These are phyloP conservation scores for Oxyteleia sp. DNA, from an alignment of 2,888 invertebrate species.

Conservation along the genomic window DNA sequence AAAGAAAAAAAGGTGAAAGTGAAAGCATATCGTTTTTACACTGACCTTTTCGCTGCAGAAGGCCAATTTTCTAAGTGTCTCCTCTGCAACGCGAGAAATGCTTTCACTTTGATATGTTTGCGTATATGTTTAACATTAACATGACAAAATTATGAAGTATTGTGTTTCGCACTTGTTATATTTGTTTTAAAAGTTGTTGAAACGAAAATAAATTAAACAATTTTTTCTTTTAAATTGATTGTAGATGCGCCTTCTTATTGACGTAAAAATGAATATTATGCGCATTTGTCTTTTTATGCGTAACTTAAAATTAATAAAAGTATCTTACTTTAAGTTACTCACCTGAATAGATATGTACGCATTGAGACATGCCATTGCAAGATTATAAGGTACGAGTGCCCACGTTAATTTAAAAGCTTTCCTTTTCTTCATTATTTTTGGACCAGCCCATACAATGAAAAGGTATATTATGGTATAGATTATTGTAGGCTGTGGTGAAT, in stretches of 20 bases:
- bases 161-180: conserved; percentile 19
- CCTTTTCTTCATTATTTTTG: conserved; percentile 93
- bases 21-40: conserved; percentile 73
- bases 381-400: conserved; percentile 94
- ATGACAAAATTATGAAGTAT: conserved; percentile 37
- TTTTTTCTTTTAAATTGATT: conserved; percentile 8
- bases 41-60: conserved; percentile 69
- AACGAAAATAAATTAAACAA: conserved; percentile 1
- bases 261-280: no score
- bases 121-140: conserved; percentile 51
- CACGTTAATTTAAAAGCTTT: conserved; percentile 92
- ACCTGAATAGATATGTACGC: conserved; percentile 94
- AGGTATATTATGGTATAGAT: no score
- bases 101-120: conserved; percentile 71
- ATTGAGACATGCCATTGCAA: conserved; percentile 94
- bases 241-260: no score
- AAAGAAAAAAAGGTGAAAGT: conserved; percentile 69
- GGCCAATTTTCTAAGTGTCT: conserved; percentile 70
- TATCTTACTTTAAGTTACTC: conserved; percentile 61
- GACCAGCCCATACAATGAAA: conserved; percentile 93
- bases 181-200: conserved; percentile 1
- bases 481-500: no score
- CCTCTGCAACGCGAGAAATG: conserved; percentile 61
- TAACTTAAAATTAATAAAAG: not conserved
- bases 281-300: no score